These are phyloP conservation scores for Lanistes nyassanus DNA, from an alignment of 1,140 invertebrate species.

Conservation along the genomic window DNA sequence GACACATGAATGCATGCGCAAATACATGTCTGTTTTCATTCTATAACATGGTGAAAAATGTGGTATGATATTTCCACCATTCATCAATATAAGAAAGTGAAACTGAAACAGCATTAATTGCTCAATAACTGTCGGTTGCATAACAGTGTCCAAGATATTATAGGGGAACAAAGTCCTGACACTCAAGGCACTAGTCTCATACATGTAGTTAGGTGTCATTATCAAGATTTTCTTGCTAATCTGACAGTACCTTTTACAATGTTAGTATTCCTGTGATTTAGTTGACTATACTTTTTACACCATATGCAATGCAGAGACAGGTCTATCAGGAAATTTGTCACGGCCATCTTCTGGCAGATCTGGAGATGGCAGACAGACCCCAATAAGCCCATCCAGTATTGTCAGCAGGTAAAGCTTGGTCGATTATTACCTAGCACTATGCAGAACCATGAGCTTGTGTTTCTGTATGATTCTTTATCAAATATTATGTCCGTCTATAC, in stretches of 20 bases:
- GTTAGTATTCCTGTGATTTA: too few relatives aligned
- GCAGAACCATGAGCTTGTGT: background rate
- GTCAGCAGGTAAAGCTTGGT: conserved; percentile 29
- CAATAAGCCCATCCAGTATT: conserved; percentile 42
- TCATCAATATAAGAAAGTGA: background rate
- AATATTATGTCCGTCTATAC: too few relatives aligned
- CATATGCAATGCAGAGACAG: conserved; percentile 40
- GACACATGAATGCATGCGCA: too few relatives aligned
- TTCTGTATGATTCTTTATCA: background rate
- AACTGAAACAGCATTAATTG: background rate
- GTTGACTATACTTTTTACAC: too few relatives aligned
- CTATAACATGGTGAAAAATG: background rate
- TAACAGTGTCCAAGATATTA: too few relatives aligned
- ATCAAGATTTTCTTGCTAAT: too few relatives aligned
- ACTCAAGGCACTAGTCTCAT: too few relatives aligned
- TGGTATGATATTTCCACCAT: background rate
- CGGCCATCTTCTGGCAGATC: conserved; percentile 39
- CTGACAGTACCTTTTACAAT: too few relatives aligned
- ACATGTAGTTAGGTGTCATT: too few relatives aligned
- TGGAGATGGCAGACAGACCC: conserved; percentile 54
- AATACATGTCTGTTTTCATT: background rate
- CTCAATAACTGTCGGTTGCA: too few relatives aligned
- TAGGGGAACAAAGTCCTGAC: too few relatives aligned
- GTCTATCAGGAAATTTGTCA: conserved; percentile 29
- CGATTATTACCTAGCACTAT: background rate